A percentile compares a stretch with the other conserved stretches of the same genome.
Conservation (phyloP, 2,797 vertebrate species). For the Clarias laeviceps region DNA sequence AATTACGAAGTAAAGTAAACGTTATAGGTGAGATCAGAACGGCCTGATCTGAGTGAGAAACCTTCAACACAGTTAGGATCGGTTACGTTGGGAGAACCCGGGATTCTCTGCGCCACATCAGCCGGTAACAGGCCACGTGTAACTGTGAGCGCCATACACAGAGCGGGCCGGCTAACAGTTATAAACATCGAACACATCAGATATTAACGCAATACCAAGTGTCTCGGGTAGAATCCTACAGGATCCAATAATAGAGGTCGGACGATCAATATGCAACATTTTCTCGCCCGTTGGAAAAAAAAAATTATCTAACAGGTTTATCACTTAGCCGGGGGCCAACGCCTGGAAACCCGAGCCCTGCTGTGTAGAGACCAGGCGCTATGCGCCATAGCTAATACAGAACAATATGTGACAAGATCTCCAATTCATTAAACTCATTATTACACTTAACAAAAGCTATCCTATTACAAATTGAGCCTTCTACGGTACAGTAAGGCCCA, state of each 20-base stretch:
- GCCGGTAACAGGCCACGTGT: constrained; percentile 55
- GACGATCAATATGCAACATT: too few relatives aligned
- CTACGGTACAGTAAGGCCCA: background rate
- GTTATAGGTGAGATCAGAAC: too few relatives aligned
- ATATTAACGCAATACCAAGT: background rate
- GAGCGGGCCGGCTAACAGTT: background rate
- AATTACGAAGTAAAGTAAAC: background rate
- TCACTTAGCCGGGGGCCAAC: background rate
- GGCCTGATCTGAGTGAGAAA: accelerated
- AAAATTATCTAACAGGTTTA: background rate
- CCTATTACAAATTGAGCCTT: background rate
- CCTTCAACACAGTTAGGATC: background rate
- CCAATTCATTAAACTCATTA: accelerated
- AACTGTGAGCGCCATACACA: background rate
- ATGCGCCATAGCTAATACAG: background rate
- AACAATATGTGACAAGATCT: background rate
- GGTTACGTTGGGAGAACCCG: background rate
- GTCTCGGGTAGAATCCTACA: background rate
- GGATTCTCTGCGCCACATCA: constrained; percentile 26
- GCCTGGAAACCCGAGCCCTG: background rate
- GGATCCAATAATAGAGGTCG: accelerated
- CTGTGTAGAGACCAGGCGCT: background rate
- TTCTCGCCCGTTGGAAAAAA: too few relatives aligned
- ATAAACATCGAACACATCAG: background rate
- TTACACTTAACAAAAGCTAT: background rate